Evolutionary conservation across 35 echinoderm and acorn worm species (phyloP).

Genomic region (Nesometra sesokonis): DNA sequence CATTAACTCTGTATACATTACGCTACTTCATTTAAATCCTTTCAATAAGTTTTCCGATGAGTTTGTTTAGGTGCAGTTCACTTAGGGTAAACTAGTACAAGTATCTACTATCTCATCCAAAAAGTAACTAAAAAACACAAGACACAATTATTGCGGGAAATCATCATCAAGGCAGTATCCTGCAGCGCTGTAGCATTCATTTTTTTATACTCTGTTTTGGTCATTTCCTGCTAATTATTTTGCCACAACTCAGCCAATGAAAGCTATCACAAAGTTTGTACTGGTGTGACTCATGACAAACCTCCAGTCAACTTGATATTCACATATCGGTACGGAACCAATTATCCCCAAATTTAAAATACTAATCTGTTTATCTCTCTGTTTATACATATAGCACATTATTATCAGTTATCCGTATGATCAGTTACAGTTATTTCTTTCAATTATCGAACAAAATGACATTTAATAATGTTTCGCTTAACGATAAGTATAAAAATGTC

Average conservation of each 20-base stretch:
- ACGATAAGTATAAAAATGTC: too few species aligned
- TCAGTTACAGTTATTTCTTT: too few species aligned
- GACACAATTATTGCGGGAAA: neutral
- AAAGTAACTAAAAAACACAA: neutral
- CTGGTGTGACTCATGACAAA: neutral
- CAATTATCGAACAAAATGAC: too few species aligned
- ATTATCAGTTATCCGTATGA: too few species aligned
- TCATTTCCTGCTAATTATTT: neutral
- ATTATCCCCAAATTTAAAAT: too few species aligned
- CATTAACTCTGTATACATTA: too few species aligned
- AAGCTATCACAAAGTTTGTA: neutral
- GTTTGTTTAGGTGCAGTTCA: neutral
- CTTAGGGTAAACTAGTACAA: neutral
- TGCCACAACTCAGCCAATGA: neutral
- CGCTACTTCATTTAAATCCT: too few species aligned
- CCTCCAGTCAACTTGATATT: neutral
- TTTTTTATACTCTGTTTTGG: neutral
- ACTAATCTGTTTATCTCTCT: too few species aligned
- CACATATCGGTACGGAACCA: neutral
- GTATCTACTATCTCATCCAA: neutral
- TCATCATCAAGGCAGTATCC: neutral
- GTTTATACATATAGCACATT: too few species aligned
- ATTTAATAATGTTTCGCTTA: too few species aligned
- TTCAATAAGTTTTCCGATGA: too few species aligned
- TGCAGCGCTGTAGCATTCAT: neutral